Conservation (phyloP, 2,113 vertebrate genomes). For the Aphelocoma coerulescens region DNA sequence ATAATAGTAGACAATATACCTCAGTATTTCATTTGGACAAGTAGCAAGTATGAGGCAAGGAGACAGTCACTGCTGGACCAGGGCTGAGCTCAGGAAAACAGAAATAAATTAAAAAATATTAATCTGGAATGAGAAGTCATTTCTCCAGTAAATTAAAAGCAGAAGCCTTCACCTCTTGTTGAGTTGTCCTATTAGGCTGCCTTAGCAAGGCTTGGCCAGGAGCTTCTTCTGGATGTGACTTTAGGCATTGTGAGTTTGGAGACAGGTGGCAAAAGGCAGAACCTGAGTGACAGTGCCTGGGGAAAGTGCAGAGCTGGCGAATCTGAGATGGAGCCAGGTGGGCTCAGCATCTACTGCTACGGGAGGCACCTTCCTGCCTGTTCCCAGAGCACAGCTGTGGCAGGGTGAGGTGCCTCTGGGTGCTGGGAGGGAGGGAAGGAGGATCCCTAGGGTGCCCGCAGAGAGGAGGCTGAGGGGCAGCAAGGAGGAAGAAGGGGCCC, state of each 20-base stretch:
- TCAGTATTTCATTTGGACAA: constrained; percentile 35
- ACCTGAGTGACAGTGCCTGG: neutral
- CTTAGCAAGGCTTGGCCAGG: neutral
- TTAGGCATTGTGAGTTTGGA: neutral
- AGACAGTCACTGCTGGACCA: neutral
- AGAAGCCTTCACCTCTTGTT: neutral
- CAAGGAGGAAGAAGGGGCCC: neutral
- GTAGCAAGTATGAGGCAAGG: neutral
- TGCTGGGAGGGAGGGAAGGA: neutral
- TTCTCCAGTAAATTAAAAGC: constrained; percentile 33
- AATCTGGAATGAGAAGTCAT: constrained; percentile 40
- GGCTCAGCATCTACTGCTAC: neutral
- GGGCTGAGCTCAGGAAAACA: constrained; percentile 26
- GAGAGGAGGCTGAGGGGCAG: neutral
- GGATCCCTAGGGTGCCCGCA: neutral
- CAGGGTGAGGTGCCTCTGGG: neutral
- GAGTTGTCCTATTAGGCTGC: neutral
- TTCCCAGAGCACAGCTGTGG: neutral
- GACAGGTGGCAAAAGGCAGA: neutral
- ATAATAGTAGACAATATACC: constrained; percentile 59
- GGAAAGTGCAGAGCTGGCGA: neutral
- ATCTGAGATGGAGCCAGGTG: neutral
- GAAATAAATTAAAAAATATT: constrained; percentile 53
- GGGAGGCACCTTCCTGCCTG: neutral
- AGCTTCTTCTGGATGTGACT: neutral